phyloP scores from a whole-genome alignment of 2,113 vertebrate species.

The Trematomus loennbergii region DNA sequence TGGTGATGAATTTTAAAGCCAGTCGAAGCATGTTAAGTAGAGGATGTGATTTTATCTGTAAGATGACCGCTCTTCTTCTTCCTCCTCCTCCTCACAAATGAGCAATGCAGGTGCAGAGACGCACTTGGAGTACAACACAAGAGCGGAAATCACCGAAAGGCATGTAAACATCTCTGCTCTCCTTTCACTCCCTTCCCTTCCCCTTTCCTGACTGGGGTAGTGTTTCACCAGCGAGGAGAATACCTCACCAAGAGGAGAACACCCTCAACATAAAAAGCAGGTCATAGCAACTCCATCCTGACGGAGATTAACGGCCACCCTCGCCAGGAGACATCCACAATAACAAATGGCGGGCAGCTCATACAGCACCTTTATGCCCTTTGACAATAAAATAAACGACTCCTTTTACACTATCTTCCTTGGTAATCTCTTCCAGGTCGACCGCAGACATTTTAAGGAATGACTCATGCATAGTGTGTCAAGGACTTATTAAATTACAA shows the following conservation, averaged over 20 bases:
- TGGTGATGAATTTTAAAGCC: constrained; percentile 5
- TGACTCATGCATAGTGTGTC: constrained; percentile 44
- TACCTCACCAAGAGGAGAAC: constrained; percentile 32
- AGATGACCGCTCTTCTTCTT: background rate
- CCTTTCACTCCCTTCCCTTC: background rate
- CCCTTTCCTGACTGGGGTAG: constrained; percentile 16
- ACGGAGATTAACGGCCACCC: constrained; percentile 47
- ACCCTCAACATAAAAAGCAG: constrained; percentile 59
- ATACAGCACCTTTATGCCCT: constrained; percentile 12
- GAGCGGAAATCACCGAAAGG: constrained; percentile 19
- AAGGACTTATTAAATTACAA: too few species aligned
- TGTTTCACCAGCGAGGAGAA: constrained; percentile 54
- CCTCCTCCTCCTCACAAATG: background rate
- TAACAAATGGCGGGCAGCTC: constrained; percentile 36
- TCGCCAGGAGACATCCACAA: constrained; percentile 14
- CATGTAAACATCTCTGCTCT: constrained; percentile 38
- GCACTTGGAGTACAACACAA: constrained; percentile 21
- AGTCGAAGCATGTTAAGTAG: background rate
- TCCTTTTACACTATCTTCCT: constrained; percentile 5
- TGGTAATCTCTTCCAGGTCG: constrained; percentile 1
- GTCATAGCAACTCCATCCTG: constrained; percentile 40
- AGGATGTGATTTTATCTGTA: constrained; percentile 10
- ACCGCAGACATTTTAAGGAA: constrained; percentile 22
- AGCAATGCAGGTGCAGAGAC: constrained; percentile 12
- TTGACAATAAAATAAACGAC: constrained; percentile 12